Percentiles rank a stretch among this genome's conserved stretches.
Conservation (phyloP, 2,113 vertebrate species). For the Clarias macrocephalus region DNA sequence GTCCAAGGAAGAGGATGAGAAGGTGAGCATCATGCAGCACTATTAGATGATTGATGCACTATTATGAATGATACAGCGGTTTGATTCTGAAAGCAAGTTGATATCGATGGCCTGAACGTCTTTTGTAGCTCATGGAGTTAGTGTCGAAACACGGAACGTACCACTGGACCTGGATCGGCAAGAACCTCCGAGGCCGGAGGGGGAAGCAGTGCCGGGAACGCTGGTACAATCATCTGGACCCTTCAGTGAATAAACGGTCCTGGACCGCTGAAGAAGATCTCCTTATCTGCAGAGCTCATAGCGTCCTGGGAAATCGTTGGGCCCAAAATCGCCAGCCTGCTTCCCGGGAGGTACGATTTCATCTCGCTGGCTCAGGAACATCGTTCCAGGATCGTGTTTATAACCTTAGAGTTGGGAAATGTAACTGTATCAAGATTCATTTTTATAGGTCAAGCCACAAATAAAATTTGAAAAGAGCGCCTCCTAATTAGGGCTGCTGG, state of each 20-base stretch:
- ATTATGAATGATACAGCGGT: not conserved
- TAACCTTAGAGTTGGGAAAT: not conserved
- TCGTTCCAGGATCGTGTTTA: not conserved
- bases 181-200: conserved; percentile 82
- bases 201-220: conserved; percentile 94
- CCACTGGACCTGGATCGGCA: conserved; percentile 84
- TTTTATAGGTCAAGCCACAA: not conserved
- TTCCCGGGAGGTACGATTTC: conserved; percentile 84
- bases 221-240: conserved; percentile 93
- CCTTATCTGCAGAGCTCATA: conserved; percentile 89
- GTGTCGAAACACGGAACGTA: conserved; percentile 84
- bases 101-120: not conserved
- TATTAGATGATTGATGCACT: not conserved
- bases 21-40: conserved; percentile 68
- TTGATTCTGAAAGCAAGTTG: not conserved
- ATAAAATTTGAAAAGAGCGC: not conserved
- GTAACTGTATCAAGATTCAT: not conserved
- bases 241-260: conserved; percentile 84
- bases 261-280: conserved; percentile 93
- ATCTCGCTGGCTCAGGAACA: not conserved
- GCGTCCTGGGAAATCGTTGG: conserved; percentile 90
- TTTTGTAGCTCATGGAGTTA: conserved; percentile 80
- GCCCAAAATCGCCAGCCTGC: conserved; percentile 88
- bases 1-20: conserved; percentile 93
- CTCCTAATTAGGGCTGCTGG: no score